phyloP scores from a whole-genome alignment of 92 coral and sea anemone genomes.

The Isaurus tuberculatus region DNA sequence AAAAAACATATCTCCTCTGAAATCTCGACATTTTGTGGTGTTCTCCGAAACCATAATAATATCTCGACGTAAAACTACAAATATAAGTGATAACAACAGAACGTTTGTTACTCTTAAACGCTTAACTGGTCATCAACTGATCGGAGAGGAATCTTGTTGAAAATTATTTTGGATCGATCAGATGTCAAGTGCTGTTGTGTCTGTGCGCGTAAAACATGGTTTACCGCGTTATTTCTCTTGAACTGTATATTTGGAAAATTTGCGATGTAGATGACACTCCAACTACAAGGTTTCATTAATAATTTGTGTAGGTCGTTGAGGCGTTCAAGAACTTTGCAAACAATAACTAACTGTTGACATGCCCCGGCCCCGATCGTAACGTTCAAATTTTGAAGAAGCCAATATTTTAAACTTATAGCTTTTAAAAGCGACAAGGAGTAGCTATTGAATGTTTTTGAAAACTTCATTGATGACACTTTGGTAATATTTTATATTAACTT shows the following conservation, averaged over 20 bases:
- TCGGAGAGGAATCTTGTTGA: not conserved
- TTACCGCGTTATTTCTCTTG: not conserved
- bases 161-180: not conserved
- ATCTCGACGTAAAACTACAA: not conserved
- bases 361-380: not conserved
- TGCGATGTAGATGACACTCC: not conserved
- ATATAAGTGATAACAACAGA: not conserved
- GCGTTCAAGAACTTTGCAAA: constrained; percentile 15
- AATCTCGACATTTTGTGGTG: not conserved
- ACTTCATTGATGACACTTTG: not conserved
- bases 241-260: not conserved
- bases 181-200: not conserved
- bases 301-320: constrained; percentile 6
- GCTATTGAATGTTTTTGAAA: not conserved
- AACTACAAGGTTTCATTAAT: constrained; percentile 24
- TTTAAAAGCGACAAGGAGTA: not conserved
- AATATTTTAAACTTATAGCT: constrained; percentile 16
- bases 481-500: not conserved
- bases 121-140: not conserved
- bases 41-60: constrained; percentile 19
- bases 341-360: constrained; percentile 35
- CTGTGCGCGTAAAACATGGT: constrained; percentile 21
- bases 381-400: constrained; percentile 6
- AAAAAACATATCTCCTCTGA: not conserved
- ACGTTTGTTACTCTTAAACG: not conserved